These are phyloP conservation scores for Heliconius aoede DNA, from an alignment of 2,888 invertebrate genomes.

Conservation along the genomic window DNA sequence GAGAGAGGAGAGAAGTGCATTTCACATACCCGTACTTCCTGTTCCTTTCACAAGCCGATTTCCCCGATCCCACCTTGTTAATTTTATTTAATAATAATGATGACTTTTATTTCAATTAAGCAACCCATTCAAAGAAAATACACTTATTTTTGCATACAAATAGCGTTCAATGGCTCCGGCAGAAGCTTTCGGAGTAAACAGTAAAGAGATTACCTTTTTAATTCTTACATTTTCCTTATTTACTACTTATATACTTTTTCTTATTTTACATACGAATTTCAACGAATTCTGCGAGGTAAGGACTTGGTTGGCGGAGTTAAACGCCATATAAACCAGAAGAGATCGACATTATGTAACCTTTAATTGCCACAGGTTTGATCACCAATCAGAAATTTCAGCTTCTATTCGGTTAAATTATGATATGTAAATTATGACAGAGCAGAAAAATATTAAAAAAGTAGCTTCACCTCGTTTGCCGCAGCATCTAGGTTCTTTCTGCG, in stretches of 20 bases:
- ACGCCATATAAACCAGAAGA: neutral
- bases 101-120: conserved; percentile 20
- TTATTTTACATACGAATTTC: neutral
- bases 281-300: neutral
- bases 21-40: too few species aligned
- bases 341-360: too few species aligned
- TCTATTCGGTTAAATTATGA: too few species aligned
- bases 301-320: too few species aligned
- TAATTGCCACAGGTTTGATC: too few species aligned
- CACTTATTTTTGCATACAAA: conserved; percentile 15
- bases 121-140: conserved; percentile 5
- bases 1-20: too few species aligned
- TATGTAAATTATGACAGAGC: too few species aligned
- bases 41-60: neutral
- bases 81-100: conserved; percentile 5
- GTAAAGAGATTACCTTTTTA: conserved; percentile 8
- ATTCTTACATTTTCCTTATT: conserved; percentile 13
- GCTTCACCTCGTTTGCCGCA: too few species aligned
- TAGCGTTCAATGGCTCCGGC: neutral
- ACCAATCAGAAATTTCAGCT: too few species aligned
- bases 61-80: conserved; percentile 1
- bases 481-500: too few species aligned
- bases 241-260: neutral
- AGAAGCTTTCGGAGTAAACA: conserved; percentile 8
- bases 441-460: too few species aligned